Base-by-base conservation (phyloP, 1,140 invertebrate species). In the Tetranychus urticae region DNA sequence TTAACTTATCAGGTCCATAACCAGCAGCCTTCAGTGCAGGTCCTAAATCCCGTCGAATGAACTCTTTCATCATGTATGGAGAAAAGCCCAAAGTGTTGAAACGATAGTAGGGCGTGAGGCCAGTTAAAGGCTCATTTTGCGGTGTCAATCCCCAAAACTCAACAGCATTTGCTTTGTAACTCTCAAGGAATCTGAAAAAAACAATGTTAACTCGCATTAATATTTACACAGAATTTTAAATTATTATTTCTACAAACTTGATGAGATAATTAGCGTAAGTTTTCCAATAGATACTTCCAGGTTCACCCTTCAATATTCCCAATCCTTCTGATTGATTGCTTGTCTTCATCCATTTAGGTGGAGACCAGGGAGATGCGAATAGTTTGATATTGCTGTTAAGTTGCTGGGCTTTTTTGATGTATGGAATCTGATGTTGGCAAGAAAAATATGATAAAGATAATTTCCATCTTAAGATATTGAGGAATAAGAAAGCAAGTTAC, bases 301-400 rank as follows among this genome's bases (percentile, higher is more conserved):
- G 39, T 39, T 62, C 39, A 10, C 58, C 62, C 31, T 48, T 60
- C 2, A 62, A 34, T 23, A 23, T 23, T 23, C 23, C n/a, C 23
- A 23, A 23, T 58, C 62, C 4, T 14, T 23, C 81, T 74, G 66
- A 84, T 87, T 0, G 80, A 83, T 73, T 23, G 23, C 23, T 23
- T 23, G 94, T 96, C 89, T 94, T 94, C 48, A 52, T 52, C 89
- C 89, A 96, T 6, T 75, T 71, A 0, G 91, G 91, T 0, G 89
- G 78, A 58, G 82, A 82, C 90, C 90, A 52, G 94, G 0, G 84
- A 77, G 12, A 81, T 78, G 0, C 78, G 79, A 62, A 89, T 73
- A 2, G 88, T 71, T 60, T 23, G 6, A 52, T 6, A 8, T 5
- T 6, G 0, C 6, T 6, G 6, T 52, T 52, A 0, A 80, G 64